These are phyloP conservation scores for Stegodyphus mimosarum DNA, from an alignment of 1,140 invertebrate genomes.

Conservation along the genomic window DNA sequence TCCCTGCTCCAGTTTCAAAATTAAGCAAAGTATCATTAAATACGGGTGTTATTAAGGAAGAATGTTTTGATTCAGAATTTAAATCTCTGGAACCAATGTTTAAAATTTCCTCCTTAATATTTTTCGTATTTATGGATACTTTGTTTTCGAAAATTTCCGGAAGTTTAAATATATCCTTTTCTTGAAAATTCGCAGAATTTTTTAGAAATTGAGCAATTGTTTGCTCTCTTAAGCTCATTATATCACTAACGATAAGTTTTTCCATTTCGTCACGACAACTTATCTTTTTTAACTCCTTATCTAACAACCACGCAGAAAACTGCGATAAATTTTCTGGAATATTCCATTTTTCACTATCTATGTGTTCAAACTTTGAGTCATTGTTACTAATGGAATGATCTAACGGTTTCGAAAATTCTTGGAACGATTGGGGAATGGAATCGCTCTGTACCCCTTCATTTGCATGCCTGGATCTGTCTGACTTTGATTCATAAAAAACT, in stretches of 20 bases:
- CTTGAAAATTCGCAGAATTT: constrained; percentile 28
- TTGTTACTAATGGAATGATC: constrained; percentile 5
- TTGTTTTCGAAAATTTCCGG: not conserved
- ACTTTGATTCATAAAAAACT: constrained; percentile 35
- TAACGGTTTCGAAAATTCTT: constrained; percentile 46
- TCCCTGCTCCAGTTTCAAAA: too few relatives aligned
- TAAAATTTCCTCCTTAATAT: too few relatives aligned
- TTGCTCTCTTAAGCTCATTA: constrained; percentile 35
- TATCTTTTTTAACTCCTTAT: constrained; percentile 42
- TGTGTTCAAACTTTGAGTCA: not conserved
- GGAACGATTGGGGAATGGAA: constrained; percentile 6
- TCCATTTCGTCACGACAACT: constrained; percentile 30
- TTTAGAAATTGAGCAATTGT: constrained; percentile 42
- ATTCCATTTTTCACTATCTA: constrained; percentile 37
- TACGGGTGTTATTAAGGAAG: too few relatives aligned
- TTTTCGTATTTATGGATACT: too few relatives aligned
- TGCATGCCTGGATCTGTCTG: not conserved
- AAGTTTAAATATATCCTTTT: not conserved
- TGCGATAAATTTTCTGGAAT: constrained; percentile 45
- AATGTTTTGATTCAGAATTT: too few relatives aligned
- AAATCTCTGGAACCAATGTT: too few relatives aligned
- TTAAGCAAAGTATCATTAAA: too few relatives aligned
- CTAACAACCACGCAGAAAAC: constrained; percentile 48
- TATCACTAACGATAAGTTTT: constrained; percentile 32
- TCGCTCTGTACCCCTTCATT: too few relatives aligned